Percentiles rank a stretch among this genome's conserved stretches.
phyloP scores from a whole-genome alignment of 2,113 vertebrate genomes.

The Stictonetta naevosa region DNA sequence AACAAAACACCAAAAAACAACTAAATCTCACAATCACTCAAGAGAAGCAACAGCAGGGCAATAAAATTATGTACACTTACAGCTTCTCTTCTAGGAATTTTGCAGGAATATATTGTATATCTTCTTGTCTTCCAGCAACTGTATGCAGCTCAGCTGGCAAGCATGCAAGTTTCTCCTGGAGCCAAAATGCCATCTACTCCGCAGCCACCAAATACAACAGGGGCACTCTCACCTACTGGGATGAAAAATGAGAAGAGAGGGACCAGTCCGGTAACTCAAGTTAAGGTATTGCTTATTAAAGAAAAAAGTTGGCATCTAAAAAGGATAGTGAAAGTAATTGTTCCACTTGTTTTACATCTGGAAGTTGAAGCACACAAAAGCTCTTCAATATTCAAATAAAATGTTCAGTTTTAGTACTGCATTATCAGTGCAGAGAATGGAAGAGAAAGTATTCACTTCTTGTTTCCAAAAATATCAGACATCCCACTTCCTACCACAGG shows the following conservation, averaged over 20 bases:
- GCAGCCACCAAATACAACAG: conserved; percentile 90
- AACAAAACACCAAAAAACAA: too few relatives aligned
- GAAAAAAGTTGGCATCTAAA: background rate
- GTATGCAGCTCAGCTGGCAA: conserved; percentile 98
- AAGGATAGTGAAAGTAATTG: conserved; percentile 36
- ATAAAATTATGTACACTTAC: background rate
- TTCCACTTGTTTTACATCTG: conserved; percentile 13
- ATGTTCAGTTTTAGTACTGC: conserved; percentile 24
- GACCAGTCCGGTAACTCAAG: conserved; percentile 94
- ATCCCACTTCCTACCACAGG: conserved; percentile 55
- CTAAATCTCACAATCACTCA: background rate
- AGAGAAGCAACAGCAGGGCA: background rate
- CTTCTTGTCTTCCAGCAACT: conserved; percentile 90
- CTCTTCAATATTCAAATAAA: conserved; percentile 14
- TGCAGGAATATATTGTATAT: conserved; percentile 62
- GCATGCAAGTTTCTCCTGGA: conserved; percentile 99
- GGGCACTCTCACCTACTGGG: conserved; percentile 93
- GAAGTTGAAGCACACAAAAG: background rate
- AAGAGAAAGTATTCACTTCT: conserved; percentile 69
- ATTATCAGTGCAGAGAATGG: conserved; percentile 41
- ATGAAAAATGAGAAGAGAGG: conserved; percentile 99
- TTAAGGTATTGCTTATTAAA: conserved; percentile 81
- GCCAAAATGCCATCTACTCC: conserved; percentile 97
- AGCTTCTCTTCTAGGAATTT: conserved; percentile 4
- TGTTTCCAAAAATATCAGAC: conserved; percentile 72